A percentile compares a stretch with the other conserved stretches of the same genome.
phyloP scores from a whole-genome alignment of 2,113 vertebrate genomes.

The Coreoperca whiteheadi region DNA sequence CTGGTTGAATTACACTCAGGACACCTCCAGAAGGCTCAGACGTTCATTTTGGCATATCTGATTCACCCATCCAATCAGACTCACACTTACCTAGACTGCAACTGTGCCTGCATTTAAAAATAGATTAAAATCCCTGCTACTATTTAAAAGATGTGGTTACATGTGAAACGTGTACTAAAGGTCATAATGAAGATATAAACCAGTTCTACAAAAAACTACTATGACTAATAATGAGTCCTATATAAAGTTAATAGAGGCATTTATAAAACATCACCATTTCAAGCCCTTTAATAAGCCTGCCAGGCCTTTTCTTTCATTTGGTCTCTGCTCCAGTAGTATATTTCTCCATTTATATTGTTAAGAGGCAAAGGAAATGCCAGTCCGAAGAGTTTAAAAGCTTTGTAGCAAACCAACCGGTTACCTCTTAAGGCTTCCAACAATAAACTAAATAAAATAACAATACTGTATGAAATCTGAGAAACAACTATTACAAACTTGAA shows the following conservation, averaged over 20 bases:
- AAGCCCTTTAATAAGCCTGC: not conserved
- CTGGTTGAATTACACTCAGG: constrained; percentile 26
- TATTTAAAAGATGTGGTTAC: not conserved
- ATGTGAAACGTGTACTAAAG: not conserved
- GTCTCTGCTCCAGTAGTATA: not conserved
- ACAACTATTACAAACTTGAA: not conserved
- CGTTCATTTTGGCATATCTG: constrained; percentile 45
- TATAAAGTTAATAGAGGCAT: not conserved
- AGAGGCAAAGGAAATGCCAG: not conserved
- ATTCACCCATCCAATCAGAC: constrained; percentile 52
- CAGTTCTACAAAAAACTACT: not conserved
- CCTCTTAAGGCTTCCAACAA: not conserved
- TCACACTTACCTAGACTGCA: constrained; percentile 51
- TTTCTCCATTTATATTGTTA: not conserved
- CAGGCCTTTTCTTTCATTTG: not conserved
- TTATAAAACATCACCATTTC: not conserved
- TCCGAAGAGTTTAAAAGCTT: not conserved
- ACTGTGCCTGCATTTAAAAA: constrained; percentile 42
- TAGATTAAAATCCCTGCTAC: not conserved
- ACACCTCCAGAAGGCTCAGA: constrained; percentile 42
- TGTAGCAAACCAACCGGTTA: not conserved
- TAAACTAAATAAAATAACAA: not conserved
- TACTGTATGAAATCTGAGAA: not conserved
- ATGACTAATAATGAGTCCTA: not conserved
- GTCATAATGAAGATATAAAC: not conserved